A percentile compares a stretch with the other conserved stretches of the same genome.
These are phyloP conservation scores for Clivina fossor DNA, from an alignment of 2,888 invertebrate genomes.

Conservation along the genomic window DNA sequence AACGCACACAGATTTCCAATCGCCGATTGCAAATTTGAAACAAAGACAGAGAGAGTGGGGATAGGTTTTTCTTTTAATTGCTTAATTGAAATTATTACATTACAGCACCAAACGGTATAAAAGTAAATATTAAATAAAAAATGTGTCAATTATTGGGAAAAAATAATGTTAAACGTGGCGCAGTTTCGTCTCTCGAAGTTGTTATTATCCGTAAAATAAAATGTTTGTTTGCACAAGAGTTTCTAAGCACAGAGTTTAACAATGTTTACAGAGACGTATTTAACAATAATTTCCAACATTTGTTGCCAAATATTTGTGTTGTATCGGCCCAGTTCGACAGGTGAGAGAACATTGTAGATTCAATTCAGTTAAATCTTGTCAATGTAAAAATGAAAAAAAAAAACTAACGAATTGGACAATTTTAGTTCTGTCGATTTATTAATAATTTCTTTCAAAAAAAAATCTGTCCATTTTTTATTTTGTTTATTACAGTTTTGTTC, in stretches of 20 bases:
- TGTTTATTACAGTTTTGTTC: conserved; percentile 10
- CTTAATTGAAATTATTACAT: conserved; percentile 30
- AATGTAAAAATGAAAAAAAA: not conserved
- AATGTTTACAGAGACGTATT: conserved; percentile 26
- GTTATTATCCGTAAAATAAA: conserved; percentile 22
- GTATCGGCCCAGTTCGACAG: conserved; percentile 30
- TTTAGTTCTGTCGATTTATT: not conserved
- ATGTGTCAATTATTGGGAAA: conserved; percentile 21
- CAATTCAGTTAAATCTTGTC: conserved; percentile 18
- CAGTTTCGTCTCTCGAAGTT: conserved; percentile 24
- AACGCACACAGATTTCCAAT: not conserved
- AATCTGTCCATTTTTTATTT: not conserved
- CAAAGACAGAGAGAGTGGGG: not conserved
- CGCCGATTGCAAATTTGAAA: not conserved
- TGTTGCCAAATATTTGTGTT: conserved; percentile 31
- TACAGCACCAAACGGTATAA: conserved; percentile 28
- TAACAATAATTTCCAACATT: conserved; percentile 30
- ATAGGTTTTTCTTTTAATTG: too few relatives aligned
- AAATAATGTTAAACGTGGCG: conserved; percentile 10
- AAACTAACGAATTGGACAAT: not conserved
- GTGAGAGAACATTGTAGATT: conserved; percentile 31
- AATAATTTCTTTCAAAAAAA: not conserved
- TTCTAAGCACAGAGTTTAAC: conserved; percentile 31
- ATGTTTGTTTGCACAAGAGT: conserved; percentile 31
- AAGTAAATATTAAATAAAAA: too few relatives aligned